Conservation (phyloP, 2,797 vertebrate genomes). For the Loriculus beryllinus region DNA sequence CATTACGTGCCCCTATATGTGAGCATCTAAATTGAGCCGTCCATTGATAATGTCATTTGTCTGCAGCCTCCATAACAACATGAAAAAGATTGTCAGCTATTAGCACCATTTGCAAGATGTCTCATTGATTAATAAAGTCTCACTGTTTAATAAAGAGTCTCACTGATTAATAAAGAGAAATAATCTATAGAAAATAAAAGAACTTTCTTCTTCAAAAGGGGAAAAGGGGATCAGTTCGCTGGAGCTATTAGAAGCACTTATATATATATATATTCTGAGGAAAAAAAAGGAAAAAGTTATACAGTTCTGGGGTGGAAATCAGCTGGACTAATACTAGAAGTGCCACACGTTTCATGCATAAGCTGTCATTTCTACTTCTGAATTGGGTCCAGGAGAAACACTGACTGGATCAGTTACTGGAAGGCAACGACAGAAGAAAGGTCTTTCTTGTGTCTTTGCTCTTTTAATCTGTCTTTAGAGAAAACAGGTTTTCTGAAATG, state of each 20-base stretch:
- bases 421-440: not conserved
- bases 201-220: not conserved
- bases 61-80: not conserved
- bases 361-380: not conserved
- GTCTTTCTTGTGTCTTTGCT: not conserved
- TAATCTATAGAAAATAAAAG: not conserved
- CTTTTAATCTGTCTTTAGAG: not conserved
- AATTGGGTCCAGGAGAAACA: not conserved
- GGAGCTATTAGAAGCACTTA: not conserved
- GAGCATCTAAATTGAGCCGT: not conserved
- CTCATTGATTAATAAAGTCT: too few species aligned
- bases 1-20: not conserved
- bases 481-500: not conserved
- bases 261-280: not conserved
- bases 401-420: not conserved
- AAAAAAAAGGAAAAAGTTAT: not conserved
- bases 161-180: not conserved
- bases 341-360: not conserved
- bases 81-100: not conserved
- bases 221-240: not conserved
- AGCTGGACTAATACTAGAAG: not conserved
- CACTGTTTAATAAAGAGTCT: too few species aligned
- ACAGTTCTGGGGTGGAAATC: not conserved
- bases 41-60: accelerated
- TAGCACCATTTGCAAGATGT: not conserved